Conservation (phyloP, 2,113 vertebrate genomes). For the Leuciscus idus region DNA sequence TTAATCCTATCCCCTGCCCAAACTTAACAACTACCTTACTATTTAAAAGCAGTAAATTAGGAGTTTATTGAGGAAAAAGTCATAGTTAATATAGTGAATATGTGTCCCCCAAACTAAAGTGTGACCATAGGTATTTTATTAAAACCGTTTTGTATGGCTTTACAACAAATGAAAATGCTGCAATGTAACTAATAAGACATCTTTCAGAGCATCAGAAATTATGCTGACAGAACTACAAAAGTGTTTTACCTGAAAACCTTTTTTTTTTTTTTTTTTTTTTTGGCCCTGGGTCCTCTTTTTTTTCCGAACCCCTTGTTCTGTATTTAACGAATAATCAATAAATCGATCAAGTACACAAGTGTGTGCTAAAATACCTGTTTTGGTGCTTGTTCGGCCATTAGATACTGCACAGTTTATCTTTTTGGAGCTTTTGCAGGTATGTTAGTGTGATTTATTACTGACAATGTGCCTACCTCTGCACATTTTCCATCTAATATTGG, state of each 20-base stretch:
- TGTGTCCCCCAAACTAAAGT: no score
- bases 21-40: no score
- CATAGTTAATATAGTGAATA: no score
- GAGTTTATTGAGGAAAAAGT: no score
- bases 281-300: slow-evolving; percentile 25
- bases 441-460: background rate
- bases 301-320: background rate
- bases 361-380: background rate
- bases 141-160: background rate
- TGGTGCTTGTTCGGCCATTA: background rate
- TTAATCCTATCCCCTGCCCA: no score
- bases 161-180: background rate
- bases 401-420: background rate
- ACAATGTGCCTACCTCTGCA: slow-evolving; percentile 38
- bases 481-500: background rate
- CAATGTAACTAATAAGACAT: background rate
- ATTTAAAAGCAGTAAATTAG: no score
- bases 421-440: background rate
- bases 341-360: background rate
- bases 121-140: background rate
- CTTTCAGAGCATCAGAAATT: background rate
- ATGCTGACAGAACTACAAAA: background rate
- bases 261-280: background rate
- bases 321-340: background rate
- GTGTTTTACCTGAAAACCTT: background rate